phyloP scores from a whole-genome alignment of 2,888 invertebrate species.

The Lordiphosa andalusiaca region DNA sequence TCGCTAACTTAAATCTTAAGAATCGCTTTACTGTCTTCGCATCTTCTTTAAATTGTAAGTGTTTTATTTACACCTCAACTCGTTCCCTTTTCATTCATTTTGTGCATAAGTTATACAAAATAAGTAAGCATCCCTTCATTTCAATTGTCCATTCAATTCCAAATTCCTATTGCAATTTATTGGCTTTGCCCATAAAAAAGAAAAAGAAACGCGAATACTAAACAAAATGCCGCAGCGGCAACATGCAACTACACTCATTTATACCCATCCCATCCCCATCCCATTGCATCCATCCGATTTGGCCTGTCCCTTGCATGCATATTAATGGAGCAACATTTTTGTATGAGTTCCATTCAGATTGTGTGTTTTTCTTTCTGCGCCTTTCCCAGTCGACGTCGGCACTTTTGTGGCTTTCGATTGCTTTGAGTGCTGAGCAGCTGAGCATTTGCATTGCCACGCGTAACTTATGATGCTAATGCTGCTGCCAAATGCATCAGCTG shows the following conservation, averaged over 20 bases:
- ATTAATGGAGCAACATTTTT: slow-evolving; percentile 50
- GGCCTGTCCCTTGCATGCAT: slow-evolving; percentile 24
- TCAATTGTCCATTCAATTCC: too few species aligned
- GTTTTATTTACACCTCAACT: too few species aligned
- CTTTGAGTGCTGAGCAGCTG: slow-evolving; percentile 3
- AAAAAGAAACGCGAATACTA: too few species aligned
- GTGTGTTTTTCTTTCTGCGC: slow-evolving; percentile 15
- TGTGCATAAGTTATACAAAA: too few species aligned
- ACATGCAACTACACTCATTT: slow-evolving; percentile 9
- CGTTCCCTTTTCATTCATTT: too few species aligned
- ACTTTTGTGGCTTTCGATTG: slow-evolving; percentile 42
- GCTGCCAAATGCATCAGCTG: slow-evolving; percentile 38
- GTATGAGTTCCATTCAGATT: slow-evolving; percentile 59
- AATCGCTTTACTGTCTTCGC: too few species aligned
- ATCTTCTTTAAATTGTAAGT: too few species aligned
- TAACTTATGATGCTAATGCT: slow-evolving; percentile 46
- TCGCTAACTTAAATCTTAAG: too few species aligned
- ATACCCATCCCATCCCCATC: slow-evolving; percentile 4
- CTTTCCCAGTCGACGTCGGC: slow-evolving; percentile 29
- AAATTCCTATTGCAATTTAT: too few species aligned
- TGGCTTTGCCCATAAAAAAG: too few species aligned
- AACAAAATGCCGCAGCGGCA: slow-evolving; percentile 3
- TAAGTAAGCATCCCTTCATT: too few species aligned
- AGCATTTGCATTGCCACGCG: slow-evolving; percentile 49
- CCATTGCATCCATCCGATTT: not conserved